phyloP scores from a whole-genome alignment of 2,888 invertebrate genomes.

The Epinotia brunnichana region DNA sequence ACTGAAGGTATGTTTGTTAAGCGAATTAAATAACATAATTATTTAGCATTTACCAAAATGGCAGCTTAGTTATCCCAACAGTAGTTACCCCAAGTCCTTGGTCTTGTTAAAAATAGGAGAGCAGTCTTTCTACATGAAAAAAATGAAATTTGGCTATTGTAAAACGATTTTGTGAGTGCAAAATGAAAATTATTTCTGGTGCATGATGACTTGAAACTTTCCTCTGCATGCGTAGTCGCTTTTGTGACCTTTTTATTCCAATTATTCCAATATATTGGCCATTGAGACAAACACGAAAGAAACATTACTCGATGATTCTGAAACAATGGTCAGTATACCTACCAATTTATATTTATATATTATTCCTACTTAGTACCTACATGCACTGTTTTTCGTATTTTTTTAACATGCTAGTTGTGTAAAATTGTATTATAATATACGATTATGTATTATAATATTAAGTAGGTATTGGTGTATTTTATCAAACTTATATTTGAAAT shows the following conservation, averaged over 20 bases:
- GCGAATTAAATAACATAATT: constrained; percentile 65
- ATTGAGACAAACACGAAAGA: not conserved
- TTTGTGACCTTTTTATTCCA: constrained; percentile 32
- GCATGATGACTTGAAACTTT: constrained; percentile 45
- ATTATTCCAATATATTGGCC: constrained; percentile 36
- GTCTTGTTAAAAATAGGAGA: constrained; percentile 58
- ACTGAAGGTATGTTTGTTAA: constrained; percentile 73
- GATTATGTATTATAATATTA: not conserved
- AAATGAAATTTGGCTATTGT: constrained; percentile 21
- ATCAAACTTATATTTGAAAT: not conserved
- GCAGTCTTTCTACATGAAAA: constrained; percentile 49
- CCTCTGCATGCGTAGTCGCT: constrained; percentile 46
- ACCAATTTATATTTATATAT: constrained; percentile 27
- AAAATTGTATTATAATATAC: constrained; percentile 1
- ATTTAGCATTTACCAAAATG: constrained; percentile 83
- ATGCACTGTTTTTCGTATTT: constrained; percentile 36
- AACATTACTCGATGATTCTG: not conserved
- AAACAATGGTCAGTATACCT: constrained; percentile 25
- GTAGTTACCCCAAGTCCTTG: constrained; percentile 64
- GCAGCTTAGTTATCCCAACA: constrained; percentile 72
- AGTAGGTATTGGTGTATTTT: constrained; percentile 4
- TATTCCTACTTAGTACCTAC: constrained; percentile 17
- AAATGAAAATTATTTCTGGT: constrained; percentile 24
- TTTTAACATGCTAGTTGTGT: constrained; percentile 26
- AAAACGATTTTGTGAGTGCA: constrained; percentile 13